Evolutionary conservation across 2,113 vertebrate species (phyloP), one percentile per base, ranked within the genome.

Genomic region (Acanthochromis polyacanthus): DNA sequence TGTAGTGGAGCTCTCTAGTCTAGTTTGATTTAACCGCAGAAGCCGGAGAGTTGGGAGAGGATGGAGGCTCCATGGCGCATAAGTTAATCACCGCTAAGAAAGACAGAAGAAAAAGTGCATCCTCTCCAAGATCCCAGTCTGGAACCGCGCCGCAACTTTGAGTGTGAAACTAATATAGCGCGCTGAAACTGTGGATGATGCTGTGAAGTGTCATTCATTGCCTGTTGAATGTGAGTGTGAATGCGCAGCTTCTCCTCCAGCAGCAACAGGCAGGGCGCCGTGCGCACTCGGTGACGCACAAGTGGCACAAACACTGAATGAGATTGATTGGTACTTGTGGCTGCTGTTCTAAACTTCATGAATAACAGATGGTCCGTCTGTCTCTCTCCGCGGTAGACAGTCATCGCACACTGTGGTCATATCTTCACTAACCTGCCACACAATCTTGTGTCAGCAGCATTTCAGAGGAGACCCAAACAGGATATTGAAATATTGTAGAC

Each of bases 231-330:
- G 77, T 69, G 74, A 48, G 45, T 75, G 76, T 67, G 75, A 74
- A 78, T 36, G 73, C 72, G 28, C 76, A 62, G 61, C 64, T 62
- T 79, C 55, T 68, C 38, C 63, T 50, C 64, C 66, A 57, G 70
- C 70, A 69, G 70, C 60, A 84, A 22, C 66, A 70, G 68, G 81
- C 91, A 81, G 74, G 16, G 62, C 72, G 74, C 68, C 46, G 40
- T 82, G 83, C 78, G 78, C 87, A 77, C 77, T 71, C 83, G 20
- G 84, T 91, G 90, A 93, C 82, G 90, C 92, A 81, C 81, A 22
- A 76, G n/a, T 83, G 83, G 90, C 81, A 78, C 83, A 78, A 64
- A 75, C 20, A 59, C 72, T 19, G 56, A 64, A 60, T 63, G 70
- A 77, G 78, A 87, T 81, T 63, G 90, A 92, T 88, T 63, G 81